Percentiles rank a stretch among this genome's conserved stretches.
phyloP scores from a whole-genome alignment of 2,888 invertebrate species.

The Ochropleura leucogaster region DNA sequence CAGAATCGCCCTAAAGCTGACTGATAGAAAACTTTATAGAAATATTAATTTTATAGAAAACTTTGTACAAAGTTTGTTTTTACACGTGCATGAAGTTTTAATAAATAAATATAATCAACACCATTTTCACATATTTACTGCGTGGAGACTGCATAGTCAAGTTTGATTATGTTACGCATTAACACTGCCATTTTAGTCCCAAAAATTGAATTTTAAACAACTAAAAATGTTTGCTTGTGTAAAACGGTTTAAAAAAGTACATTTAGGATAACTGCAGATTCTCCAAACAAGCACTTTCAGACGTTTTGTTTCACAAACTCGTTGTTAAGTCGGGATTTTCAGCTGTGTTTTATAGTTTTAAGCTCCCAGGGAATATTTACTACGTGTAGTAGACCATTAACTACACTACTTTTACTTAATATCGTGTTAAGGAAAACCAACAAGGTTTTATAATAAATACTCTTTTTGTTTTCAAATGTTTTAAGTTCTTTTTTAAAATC shows the following conservation, averaged over 20 bases:
- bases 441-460: not conserved
- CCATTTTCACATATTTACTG: not conserved
- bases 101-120: no score
- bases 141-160: not conserved
- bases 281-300: conserved; percentile 7
- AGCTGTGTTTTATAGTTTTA: conserved; percentile 21
- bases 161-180: not conserved
- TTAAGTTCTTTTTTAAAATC: not conserved
- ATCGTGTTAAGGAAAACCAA: conserved; percentile 1
- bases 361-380: conserved; percentile 25
- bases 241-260: not conserved
- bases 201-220: not conserved
- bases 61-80: no score
- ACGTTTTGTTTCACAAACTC: conserved; percentile 5
- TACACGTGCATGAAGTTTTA: no score
- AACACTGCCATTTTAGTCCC: not conserved
- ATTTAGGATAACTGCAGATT: not conserved
- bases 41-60: no score
- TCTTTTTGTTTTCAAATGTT: not conserved
- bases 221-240: not conserved
- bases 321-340: conserved; percentile 23
- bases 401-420: conserved; percentile 16
- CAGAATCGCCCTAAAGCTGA: no score
- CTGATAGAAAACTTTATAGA: no score
- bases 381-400: conserved; percentile 2